Percentiles rank a stretch among this genome's conserved stretches.
Conservation (phyloP, 2,797 vertebrate species). For the Carduelis carduelis region DNA sequence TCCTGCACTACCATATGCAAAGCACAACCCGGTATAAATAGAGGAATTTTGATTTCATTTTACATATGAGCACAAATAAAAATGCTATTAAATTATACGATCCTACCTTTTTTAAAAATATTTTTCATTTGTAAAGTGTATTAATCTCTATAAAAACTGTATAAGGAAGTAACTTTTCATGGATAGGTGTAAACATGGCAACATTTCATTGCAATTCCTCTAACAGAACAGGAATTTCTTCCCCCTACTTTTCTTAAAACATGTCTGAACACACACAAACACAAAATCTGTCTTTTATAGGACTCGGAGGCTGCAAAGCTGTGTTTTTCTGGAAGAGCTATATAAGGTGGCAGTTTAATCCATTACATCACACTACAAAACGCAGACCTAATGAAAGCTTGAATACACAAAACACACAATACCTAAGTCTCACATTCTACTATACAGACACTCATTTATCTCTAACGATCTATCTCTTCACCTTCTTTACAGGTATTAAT, state of each 20-base stretch:
- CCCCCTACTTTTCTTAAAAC: background rate
- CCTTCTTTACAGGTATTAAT: background rate
- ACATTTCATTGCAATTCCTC: background rate
- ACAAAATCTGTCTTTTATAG: background rate
- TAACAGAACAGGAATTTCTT: background rate
- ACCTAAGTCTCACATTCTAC: background rate
- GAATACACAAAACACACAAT: background rate
- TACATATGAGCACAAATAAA: background rate
- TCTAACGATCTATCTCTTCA: background rate
- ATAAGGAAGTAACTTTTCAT: background rate
- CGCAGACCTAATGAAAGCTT: background rate
- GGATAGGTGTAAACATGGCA: background rate
- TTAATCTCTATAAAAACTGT: background rate
- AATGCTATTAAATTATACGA: background rate
- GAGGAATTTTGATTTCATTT: background rate
- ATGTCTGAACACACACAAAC: background rate
- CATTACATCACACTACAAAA: background rate
- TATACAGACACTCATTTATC: background rate
- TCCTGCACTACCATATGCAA: rapidly evolving
- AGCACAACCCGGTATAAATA: background rate
- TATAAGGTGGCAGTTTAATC: background rate
- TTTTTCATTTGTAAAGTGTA: background rate
- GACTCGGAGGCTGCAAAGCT: background rate
- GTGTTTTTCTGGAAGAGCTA: background rate
- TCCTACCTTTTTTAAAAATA: too few relatives aligned